Conservation (phyloP, 1,140 invertebrate genomes). For the Leptinotarsa undecemlineata region DNA sequence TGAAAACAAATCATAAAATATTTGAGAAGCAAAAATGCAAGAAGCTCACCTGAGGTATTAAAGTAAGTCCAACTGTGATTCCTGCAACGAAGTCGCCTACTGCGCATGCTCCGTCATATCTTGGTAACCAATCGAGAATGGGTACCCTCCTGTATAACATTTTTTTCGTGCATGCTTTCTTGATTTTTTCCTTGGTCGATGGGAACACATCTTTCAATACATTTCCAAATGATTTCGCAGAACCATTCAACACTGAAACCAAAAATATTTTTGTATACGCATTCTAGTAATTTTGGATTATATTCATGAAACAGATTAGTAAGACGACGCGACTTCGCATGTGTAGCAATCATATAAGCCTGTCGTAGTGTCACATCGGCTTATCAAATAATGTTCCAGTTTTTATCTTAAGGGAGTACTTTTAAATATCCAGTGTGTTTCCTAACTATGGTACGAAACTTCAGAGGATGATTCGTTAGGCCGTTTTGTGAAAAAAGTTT, state of each 20-base stretch:
- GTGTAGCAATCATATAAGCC: too few relatives aligned
- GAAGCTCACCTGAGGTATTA: conserved; percentile 66
- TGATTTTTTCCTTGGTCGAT: conserved; percentile 47
- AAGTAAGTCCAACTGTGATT: conserved; percentile 78
- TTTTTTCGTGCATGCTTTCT: conserved; percentile 64
- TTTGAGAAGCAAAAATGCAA: neutral
- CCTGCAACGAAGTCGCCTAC: conserved; percentile 82
- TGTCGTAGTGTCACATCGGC: too few relatives aligned
- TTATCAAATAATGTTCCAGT: too few relatives aligned
- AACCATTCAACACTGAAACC: conserved; percentile 33
- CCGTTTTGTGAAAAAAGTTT: too few relatives aligned
- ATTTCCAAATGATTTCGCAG: conserved; percentile 9
- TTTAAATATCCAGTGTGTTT: too few relatives aligned
- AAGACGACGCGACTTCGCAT: too few relatives aligned
- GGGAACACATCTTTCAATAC: conserved; percentile 29
- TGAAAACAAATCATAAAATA: neutral
- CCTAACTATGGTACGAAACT: too few relatives aligned
- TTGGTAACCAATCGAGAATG: conserved; percentile 73
- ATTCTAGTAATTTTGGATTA: too few relatives aligned
- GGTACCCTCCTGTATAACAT: conserved; percentile 72
- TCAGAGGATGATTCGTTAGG: too few relatives aligned
- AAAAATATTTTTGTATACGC: too few relatives aligned
- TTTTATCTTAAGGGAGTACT: too few relatives aligned
- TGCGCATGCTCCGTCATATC: conserved; percentile 69
- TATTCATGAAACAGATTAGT: too few relatives aligned